Percentiles rank a stretch among this genome's conserved stretches.
Conservation (phyloP, 2,113 vertebrate species). For the Sapayoa aenigma region DNA sequence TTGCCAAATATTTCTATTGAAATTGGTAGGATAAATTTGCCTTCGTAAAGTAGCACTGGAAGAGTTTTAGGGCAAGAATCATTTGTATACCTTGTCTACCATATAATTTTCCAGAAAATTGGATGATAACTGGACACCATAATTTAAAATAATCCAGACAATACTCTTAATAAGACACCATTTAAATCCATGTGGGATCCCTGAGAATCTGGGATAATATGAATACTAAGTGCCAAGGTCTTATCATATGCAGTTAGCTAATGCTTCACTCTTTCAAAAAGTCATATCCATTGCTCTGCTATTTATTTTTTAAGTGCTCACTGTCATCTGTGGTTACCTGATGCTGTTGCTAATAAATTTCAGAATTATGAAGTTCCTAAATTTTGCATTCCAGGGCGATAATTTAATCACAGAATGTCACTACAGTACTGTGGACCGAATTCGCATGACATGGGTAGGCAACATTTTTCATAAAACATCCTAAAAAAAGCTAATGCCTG, state of each 20-base stretch:
- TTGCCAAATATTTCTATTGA: conserved; percentile 3
- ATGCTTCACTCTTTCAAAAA: background rate
- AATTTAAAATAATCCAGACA: background rate
- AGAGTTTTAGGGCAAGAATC: background rate
- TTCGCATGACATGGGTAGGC: conserved; percentile 89
- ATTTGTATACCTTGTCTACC: background rate
- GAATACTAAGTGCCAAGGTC: background rate
- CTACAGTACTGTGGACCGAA: conserved; percentile 82
- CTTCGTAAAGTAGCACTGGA: background rate
- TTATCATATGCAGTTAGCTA: background rate
- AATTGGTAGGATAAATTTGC: background rate
- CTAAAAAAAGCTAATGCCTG: background rate
- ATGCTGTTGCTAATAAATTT: background rate
- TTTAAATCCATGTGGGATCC: background rate
- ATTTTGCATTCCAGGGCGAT: conserved; percentile 80
- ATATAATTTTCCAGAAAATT: background rate
- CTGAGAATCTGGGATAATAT: background rate
- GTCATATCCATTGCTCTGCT: background rate
- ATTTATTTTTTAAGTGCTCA: background rate
- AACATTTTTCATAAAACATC: background rate
- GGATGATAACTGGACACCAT: background rate
- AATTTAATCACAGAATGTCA: conserved; percentile 86
- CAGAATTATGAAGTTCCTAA: background rate
- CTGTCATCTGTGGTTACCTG: background rate
- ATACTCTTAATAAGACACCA: background rate